Evolutionary conservation across 2,797 vertebrate genomes (phyloP).

Genomic region (Oryzias sinensis): DNA sequence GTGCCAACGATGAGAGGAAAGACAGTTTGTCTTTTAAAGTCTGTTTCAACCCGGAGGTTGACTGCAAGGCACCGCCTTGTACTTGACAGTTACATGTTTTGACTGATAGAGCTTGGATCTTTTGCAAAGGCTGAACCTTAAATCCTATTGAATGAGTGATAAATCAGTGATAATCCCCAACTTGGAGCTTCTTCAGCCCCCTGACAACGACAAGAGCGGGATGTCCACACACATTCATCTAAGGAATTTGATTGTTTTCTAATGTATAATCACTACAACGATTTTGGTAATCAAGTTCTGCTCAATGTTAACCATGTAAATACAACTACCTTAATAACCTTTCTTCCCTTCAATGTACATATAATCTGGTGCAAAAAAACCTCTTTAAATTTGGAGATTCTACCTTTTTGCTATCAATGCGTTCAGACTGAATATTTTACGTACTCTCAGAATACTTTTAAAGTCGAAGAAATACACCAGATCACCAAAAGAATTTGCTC

Average conservation of each 20-base stretch:
- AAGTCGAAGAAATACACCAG: no score
- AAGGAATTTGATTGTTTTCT: background rate
- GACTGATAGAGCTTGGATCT: background rate
- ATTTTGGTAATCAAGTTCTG: background rate
- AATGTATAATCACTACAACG: background rate
- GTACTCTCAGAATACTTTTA: no score
- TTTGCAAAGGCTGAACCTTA: background rate
- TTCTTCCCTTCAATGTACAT: background rate
- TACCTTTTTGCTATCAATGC: no score
- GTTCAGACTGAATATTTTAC: no score
- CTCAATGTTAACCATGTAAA: background rate
- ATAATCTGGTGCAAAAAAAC: background rate
- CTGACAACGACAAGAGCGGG: background rate
- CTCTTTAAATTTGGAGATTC: no score
- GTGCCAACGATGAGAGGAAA: conserved; percentile 8
- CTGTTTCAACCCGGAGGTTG: conserved; percentile 6
- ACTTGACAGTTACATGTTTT: conserved; percentile 13
- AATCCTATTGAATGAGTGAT: background rate
- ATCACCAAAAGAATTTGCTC: no score
- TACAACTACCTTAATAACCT: background rate
- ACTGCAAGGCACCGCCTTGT: background rate
- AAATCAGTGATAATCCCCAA: no score
- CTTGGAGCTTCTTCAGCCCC: no score
- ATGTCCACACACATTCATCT: background rate
- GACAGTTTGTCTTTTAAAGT: conserved; percentile 2